Base-by-base conservation (phyloP, 2,113 vertebrate species). In the Macquaria ambigua region DNA sequence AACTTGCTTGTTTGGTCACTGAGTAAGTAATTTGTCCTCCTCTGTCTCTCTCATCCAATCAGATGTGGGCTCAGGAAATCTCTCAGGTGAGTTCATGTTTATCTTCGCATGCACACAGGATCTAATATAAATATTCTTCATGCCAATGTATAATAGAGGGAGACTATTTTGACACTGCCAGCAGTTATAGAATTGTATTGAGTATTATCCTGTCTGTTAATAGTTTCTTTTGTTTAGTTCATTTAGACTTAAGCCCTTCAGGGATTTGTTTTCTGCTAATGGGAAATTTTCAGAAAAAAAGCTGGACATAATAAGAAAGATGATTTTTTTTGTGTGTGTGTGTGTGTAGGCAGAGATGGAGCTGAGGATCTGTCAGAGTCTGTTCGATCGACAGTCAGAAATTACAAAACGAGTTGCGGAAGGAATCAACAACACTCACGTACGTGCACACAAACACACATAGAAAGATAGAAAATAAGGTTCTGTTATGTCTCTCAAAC, bases 331-430 rank as follows among this genome's bases (percentile, higher is more conserved):
- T 43, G 43, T 12, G 52, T 41, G 50, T 61, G 56, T 87, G 20
- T 88, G 31, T 86, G 14, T 81, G 53, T 91, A 99, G 98, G 98
- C 98, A 1, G 98, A 99, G 86, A 97, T 97, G 1, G 98, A 99
- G 92, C 94, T 98, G 81, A 96, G 97, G 74, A 96, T 98, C 90
- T 97, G 96, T 0, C 98, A 99, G 96, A 97, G 97, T 0, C 97
- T 99, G 93, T 99, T 98, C 18, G 97, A 98, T 84, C 96, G 97
- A 0, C 98, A 99, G 94, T 95, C 97, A 0, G 97, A 98, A 91
- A 96, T 98, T 37, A 98, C 97, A 0, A 95, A 96, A 2, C 96
- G 95, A 50, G 89, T 97, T 84, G 93, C 98, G 84, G 97, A 97
- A 90, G 97, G 98, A 14, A 96, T 99, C 87, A 94, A 94, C 86